Base-by-base conservation (phyloP, 2,113 vertebrate genomes). In the Acanthisitta chloris region DNA sequence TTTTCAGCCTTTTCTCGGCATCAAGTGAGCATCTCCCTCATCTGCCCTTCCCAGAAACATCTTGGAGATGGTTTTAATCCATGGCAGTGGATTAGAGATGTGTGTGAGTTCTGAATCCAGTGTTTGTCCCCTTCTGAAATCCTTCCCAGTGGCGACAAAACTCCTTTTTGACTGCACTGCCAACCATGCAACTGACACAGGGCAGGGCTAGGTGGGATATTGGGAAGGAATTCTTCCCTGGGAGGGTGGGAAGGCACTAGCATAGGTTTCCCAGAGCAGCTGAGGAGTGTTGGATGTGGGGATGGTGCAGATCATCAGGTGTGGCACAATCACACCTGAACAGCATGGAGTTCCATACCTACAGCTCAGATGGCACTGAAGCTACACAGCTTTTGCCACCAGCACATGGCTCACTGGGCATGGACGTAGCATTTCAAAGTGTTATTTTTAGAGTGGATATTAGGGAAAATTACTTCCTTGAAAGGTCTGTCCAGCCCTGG, bases 281-380 rank as follows among this genome's bases (percentile, higher is more conserved):
- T 38, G 36, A 7, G 4, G 38, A 21, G 51, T 14, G 0, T 13
- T 17, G 14, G 49, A 2, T 25, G 17, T 3, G 33, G 7, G 0
- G 8, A 0, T 8, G 59, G 17, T n/a, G 11, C 48, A 43, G 42
- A 9, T 9, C 16, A 5, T 20, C 58, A 15, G 31, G 34, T 24
- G 13, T 5, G 17, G 34, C 42, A 21, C 34, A 25, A 2, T 13
- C n/a, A 3, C 3, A 64, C 57, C 20, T 10, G 29, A 17, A n/a
- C n/a, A n/a, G n/a, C n/a, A n/a, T n/a, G n/a, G n/a, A n/a, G 33
- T 46, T 24, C 59, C 18, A 4, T 36, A 3, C n/a, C 45, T 58
- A 6, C 17, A 25, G 28, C 43, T 77, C 25, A 1, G 20, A 14
- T 19, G 17, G 29, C 15, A 29, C 25, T 6, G 6, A 48, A 14